phyloP scores from a whole-genome alignment of 2,888 invertebrate genomes.

The Scaptomyza polygonia region DNA sequence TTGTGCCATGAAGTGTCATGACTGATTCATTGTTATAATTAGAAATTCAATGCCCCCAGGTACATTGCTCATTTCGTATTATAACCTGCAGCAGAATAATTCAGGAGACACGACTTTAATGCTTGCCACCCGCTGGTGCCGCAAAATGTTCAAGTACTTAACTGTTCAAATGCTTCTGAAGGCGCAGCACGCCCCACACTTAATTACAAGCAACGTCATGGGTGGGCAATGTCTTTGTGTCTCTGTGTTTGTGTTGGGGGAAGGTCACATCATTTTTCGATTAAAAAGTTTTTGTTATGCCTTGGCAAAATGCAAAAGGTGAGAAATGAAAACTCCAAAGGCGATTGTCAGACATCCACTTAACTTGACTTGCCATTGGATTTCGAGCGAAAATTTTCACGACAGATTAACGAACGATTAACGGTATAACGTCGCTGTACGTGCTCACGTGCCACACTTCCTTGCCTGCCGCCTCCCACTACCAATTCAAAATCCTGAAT shows the following conservation, averaged over 20 bases:
- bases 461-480: neutral
- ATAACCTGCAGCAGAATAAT: conserved; percentile 25
- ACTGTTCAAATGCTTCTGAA: conserved; percentile 13
- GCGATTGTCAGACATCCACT: conserved; percentile 74
- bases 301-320: conserved; percentile 25
- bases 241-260: neutral
- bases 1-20: conserved; percentile 23
- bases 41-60: conserved; percentile 36
- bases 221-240: conserved; percentile 22
- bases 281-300: conserved; percentile 69
- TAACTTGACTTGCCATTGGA: conserved; percentile 55
- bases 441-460: conserved; percentile 59
- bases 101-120: conserved; percentile 34
- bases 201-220: conserved; percentile 68
- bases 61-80: conserved; percentile 40
- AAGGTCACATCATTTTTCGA: conserved; percentile 74
- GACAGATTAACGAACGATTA: conserved; percentile 79
- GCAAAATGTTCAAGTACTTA: neutral
- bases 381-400: conserved; percentile 65
- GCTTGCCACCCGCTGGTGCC: conserved; percentile 19
- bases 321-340: conserved; percentile 47
- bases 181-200: conserved; percentile 64
- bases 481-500: conserved; percentile 1
- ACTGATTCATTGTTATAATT: conserved; percentile 44
- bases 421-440: conserved; percentile 71